A percentile compares a stretch with the other conserved stretches of the same genome.
phyloP scores from a whole-genome alignment of 2,797 vertebrate genomes.

The Phylloscopus collybita region DNA sequence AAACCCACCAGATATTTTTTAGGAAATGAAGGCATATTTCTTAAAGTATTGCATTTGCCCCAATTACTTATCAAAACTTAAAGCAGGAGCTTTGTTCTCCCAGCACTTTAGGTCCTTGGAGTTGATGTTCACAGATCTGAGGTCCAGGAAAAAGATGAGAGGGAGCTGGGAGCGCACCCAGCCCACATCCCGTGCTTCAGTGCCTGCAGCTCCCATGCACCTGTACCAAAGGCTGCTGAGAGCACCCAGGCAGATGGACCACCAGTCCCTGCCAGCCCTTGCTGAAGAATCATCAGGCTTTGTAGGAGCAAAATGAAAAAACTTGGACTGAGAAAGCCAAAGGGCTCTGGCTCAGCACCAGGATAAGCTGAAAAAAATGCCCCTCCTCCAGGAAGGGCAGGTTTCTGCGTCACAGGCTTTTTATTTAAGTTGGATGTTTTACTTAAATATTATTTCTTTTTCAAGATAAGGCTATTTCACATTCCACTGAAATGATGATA shows the following conservation, averaged over 20 bases:
- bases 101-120: background rate
- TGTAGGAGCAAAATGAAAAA: background rate
- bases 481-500: conserved; percentile 16
- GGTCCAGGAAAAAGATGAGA: background rate
- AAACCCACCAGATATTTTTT: background rate
- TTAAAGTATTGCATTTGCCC: background rate
- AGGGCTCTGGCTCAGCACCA: background rate
- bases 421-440: background rate
- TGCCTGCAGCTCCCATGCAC: background rate
- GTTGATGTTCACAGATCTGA: background rate
- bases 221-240: background rate
- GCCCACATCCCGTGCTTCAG: fast-evolving
- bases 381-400: background rate
- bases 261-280: background rate
- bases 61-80: background rate
- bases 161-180: background rate
- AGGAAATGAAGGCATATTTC: background rate
- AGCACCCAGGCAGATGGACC: background rate
- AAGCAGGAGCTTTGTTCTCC: background rate
- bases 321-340: background rate
- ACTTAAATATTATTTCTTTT: background rate
- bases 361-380: background rate
- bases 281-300: background rate
- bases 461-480: conserved; percentile 16
- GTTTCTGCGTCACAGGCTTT: background rate